A percentile compares a stretch with the other conserved stretches of the same genome.
Evolutionary conservation across 2,888 invertebrate species (phyloP).

Genomic region (Gari tellinella): DNA sequence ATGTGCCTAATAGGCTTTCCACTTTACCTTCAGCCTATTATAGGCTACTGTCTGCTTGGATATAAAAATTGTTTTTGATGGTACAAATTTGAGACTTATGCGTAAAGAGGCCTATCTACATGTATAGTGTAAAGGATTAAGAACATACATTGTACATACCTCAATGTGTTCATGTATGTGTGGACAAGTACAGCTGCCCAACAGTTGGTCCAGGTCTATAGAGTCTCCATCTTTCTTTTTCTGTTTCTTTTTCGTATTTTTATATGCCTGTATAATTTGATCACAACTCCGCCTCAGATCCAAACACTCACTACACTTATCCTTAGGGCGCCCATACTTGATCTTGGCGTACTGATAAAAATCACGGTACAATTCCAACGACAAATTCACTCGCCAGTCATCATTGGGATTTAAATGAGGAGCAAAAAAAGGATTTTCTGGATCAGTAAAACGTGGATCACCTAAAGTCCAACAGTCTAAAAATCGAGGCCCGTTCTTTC

Average conservation of each 20-base stretch:
- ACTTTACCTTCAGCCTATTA: too few species aligned
- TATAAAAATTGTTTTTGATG: too few species aligned
- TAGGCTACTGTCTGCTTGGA: too few species aligned
- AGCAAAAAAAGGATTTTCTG: constrained; percentile 70
- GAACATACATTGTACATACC: too few species aligned
- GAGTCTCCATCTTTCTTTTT: constrained; percentile 32
- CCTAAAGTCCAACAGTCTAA: constrained; percentile 67
- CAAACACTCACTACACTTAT: constrained; percentile 60
- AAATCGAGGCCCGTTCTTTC: constrained; percentile 57
- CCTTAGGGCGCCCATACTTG: constrained; percentile 48
- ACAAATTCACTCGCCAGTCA: constrained; percentile 67
- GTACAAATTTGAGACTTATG: too few species aligned
- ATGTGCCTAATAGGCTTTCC: too few species aligned
- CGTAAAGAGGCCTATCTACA: too few species aligned
- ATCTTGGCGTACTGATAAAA: constrained; percentile 66
- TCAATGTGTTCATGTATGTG: too few species aligned
- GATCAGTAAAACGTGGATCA: constrained; percentile 71
- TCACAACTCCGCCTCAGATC: constrained; percentile 36
- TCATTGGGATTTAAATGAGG: constrained; percentile 46
- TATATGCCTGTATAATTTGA: constrained; percentile 42
- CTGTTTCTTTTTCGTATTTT: constrained; percentile 48
- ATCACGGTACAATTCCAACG: constrained; percentile 58
- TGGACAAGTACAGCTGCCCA: too few species aligned
- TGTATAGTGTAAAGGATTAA: too few species aligned
- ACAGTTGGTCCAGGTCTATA: too few species aligned